phyloP scores from a whole-genome alignment of 2,888 invertebrate species.

The Aradus depressus region DNA sequence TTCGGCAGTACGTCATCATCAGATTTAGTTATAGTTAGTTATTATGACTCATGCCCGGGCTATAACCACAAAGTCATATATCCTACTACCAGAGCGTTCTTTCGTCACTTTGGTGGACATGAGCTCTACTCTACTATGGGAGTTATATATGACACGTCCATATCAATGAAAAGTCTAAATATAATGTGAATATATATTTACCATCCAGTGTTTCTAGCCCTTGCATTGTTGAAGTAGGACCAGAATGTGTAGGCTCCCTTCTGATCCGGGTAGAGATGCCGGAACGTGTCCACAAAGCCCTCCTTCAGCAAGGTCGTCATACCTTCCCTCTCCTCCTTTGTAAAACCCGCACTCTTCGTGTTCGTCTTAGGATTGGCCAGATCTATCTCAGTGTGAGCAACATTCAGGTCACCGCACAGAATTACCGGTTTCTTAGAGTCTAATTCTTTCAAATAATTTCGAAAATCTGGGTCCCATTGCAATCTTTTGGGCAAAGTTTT shows the following conservation, averaged over 20 bases:
- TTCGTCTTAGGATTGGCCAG: conserved; percentile 89
- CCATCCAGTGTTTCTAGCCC: conserved; percentile 92
- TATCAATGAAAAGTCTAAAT: no score
- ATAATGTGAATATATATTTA: conserved; percentile 38
- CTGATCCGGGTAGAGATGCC: conserved; percentile 71
- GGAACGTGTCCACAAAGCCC: conserved; percentile 81
- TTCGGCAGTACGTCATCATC: no score
- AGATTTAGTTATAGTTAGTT: no score
- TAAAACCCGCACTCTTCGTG: conserved; percentile 88
- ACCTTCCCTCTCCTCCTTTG: conserved; percentile 82
- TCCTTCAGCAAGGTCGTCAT: conserved; percentile 71
- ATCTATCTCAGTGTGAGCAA: conserved; percentile 91
- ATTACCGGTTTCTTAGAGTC: conserved; percentile 88
- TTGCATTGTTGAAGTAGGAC: conserved; percentile 81
- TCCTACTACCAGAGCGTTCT: no score
- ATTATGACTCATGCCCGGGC: no score
- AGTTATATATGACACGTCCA: no score
- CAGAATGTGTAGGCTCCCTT: conserved; percentile 84
- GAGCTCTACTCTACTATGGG: no score
- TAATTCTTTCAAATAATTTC: conserved; percentile 61
- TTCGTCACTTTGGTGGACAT: no score
- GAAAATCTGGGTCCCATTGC: conserved; percentile 80
- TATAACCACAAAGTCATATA: no score
- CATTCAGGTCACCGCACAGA: conserved; percentile 94
- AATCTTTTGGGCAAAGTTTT: conserved; percentile 77